Evolutionary conservation across 2,797 vertebrate species (phyloP).

Genomic region (Mus minutoides): DNA sequence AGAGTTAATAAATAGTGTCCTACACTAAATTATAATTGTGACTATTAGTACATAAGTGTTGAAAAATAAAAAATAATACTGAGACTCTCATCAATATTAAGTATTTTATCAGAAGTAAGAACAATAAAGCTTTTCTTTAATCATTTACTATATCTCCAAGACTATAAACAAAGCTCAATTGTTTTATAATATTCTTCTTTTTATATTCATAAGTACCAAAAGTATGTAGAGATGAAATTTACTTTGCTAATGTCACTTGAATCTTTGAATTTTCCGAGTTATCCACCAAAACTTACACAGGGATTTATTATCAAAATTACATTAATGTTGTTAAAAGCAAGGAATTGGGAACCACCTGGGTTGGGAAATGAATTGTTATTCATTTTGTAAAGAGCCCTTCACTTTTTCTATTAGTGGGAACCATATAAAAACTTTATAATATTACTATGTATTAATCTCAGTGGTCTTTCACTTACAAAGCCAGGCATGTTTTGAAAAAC

Average conservation of each 20-base stretch:
- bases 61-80: neutral
- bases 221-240: neutral
- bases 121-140: neutral
- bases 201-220: neutral
- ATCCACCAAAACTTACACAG: neutral
- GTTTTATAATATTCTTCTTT: neutral
- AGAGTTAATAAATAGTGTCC: neutral
- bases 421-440: neutral
- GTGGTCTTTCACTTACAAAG: neutral
- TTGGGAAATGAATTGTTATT: neutral
- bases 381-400: neutral
- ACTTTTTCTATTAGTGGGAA: neutral
- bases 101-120: neutral
- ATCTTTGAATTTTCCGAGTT: neutral
- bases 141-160: neutral
- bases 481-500: neutral
- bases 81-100: neutral
- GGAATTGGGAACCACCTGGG: neutral
- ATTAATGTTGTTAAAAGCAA: constrained; percentile 39
- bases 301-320: constrained; percentile 18
- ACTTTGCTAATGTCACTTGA: neutral
- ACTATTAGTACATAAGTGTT: neutral
- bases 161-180: neutral
- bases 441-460: neutral
- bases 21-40: neutral